Percentiles rank a stretch among this genome's conserved stretches.
Evolutionary conservation across 2,888 invertebrate species (phyloP).

Genomic region (Plebejus argus): DNA sequence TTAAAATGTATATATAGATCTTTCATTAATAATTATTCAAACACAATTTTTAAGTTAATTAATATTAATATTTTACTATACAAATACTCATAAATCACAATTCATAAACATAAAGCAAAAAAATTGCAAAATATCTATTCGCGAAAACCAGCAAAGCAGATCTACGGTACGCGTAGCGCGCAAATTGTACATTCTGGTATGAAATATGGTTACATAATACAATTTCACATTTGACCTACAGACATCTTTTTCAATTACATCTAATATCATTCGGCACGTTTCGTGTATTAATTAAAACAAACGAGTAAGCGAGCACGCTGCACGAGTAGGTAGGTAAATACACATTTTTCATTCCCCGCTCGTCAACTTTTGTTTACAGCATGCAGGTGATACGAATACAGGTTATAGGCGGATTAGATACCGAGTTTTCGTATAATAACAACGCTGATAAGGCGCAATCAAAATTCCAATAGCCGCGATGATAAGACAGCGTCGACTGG

Average conservation of each 20-base stretch:
- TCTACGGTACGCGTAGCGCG: background rate
- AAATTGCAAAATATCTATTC: background rate
- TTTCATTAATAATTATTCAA: background rate
- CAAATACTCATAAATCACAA: background rate
- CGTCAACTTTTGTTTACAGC: constrained; percentile 30
- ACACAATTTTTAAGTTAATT: background rate
- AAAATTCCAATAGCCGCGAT: constrained; percentile 32
- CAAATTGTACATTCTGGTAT: background rate
- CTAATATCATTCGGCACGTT: constrained; percentile 17
- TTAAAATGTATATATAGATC: background rate
- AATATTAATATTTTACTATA: background rate
- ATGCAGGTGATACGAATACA: constrained; percentile 35
- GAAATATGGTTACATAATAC: constrained; percentile 27
- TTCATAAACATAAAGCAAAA: background rate
- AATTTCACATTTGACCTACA: constrained; percentile 31
- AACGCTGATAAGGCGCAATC: constrained; percentile 38
- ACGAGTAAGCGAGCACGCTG: background rate
- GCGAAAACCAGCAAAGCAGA: background rate
- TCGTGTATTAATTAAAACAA: background rate
- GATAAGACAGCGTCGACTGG: constrained; percentile 35
- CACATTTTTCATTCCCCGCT: background rate
- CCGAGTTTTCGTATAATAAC: constrained; percentile 36
- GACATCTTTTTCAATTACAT: constrained; percentile 27
- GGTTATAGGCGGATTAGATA: constrained; percentile 38
- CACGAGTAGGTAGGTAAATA: background rate